Evolutionary conservation across 2,797 vertebrate genomes (phyloP).

Genomic region (Myotis planiceps): DNA sequence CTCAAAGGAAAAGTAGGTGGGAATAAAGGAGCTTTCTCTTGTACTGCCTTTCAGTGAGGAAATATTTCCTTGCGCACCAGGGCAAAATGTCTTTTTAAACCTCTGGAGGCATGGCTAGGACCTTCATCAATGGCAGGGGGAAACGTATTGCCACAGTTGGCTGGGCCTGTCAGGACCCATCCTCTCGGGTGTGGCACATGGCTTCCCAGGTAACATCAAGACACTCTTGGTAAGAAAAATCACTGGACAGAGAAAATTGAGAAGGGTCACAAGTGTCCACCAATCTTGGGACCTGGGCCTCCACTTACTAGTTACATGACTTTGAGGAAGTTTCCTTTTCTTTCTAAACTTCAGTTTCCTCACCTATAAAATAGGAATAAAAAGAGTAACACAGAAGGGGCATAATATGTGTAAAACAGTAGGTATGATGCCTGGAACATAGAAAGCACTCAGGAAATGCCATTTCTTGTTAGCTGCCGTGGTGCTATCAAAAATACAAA

Average conservation of each 20-base stretch:
- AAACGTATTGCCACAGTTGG: neutral
- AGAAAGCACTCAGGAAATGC: neutral
- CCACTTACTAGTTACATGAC: neutral
- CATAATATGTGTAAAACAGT: neutral
- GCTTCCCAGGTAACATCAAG: neutral
- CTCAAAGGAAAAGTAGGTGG: neutral
- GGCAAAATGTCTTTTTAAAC: neutral
- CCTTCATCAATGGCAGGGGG: neutral
- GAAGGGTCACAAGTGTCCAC: neutral
- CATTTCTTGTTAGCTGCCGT: neutral
- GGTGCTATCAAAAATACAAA: neutral
- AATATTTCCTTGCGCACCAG: neutral
- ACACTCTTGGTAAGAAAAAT: neutral
- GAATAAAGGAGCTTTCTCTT: neutral
- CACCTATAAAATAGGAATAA: neutral
- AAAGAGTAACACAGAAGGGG: neutral
- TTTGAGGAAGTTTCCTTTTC: neutral
- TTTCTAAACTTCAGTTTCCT: neutral
- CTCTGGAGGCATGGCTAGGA: neutral
- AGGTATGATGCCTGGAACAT: neutral
- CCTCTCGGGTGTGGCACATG: neutral
- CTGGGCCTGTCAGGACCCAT: neutral
- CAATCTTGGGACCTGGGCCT: neutral
- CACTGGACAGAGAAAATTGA: neutral
- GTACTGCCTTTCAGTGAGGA: neutral